Evolutionary conservation across 2,888 invertebrate species (phyloP), one percentile per base, ranked within the genome.

Genomic region (Diplolepis rosae): DNA sequence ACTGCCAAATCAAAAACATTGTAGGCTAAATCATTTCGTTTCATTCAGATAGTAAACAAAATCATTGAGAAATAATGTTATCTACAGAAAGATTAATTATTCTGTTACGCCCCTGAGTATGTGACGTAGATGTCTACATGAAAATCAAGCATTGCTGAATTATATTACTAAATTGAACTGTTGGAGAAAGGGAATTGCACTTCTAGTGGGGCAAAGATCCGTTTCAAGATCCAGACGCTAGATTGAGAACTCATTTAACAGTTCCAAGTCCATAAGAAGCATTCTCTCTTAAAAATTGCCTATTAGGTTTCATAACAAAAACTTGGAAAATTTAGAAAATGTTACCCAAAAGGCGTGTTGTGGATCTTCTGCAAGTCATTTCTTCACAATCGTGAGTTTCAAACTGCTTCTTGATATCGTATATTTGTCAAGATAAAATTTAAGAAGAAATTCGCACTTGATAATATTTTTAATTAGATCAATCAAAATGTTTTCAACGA

Each of bases 301-400:
- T 22, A 56, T 13, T 56, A 13, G 13, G 13, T 11, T n/a, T 5
- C 4, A 39, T 39, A 1, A n/a, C 2, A 22, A 39, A 24, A 5
- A 18, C 22, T 32, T 24, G 7, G 7, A 11, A 15, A 15, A 6
- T 11, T 35, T 32, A 13, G 35, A 11, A 39, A n/a, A 91, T 91
- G 91, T 85, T 89, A 73, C 85, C 89, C 65, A 89, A 91, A 79
- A 92, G 91, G 85, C 92, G 91, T 83, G 92, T 93, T 67, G 89
- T 94, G 73, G 92, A 93, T 88, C 90, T 94, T 79, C 88, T 94
- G 71, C 91, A 92, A 82, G 91, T 92, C 32, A 91, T 94, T 71
- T 91, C 93, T 66, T 90, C 90, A 68, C 92, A 92, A 73, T 92
- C 94, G 94, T 94, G 91, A 92, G 93, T 93, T 85, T 74, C 75